Percentiles rank a stretch among this genome's conserved stretches.
phyloP scores from a whole-genome alignment of 1,140 invertebrate genomes.

The Pentalonia nigronervosa region DNA sequence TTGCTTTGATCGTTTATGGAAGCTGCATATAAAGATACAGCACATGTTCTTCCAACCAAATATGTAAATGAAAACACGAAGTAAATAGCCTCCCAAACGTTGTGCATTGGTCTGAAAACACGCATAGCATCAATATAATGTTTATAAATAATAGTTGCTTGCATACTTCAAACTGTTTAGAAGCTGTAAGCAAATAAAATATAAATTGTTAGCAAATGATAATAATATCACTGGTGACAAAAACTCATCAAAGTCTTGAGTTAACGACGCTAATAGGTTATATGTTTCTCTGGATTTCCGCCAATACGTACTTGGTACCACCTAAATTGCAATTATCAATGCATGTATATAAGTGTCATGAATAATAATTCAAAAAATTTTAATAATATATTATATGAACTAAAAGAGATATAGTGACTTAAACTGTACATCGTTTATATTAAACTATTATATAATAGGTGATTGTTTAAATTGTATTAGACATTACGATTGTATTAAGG shows the following conservation, averaged over 20 bases:
- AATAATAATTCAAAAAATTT: neutral
- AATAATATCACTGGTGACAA: conserved; percentile 72
- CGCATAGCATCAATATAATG: neutral
- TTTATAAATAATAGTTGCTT: conserved; percentile 20
- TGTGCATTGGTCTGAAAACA: conserved; percentile 66
- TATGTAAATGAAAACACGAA: conserved; percentile 75
- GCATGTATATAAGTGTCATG: conserved; percentile 48
- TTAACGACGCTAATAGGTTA: conserved; percentile 70
- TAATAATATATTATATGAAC: neutral
- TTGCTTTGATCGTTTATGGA: conserved; percentile 72
- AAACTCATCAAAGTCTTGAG: conserved; percentile 69
- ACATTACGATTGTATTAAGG: neutral
- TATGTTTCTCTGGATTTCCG: conserved; percentile 71
- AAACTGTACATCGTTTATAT: neutral
- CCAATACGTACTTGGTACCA: conserved; percentile 68
- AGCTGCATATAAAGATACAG: conserved; percentile 73
- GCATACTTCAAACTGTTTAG: conserved; percentile 74
- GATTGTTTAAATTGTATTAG: neutral
- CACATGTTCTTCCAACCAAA: conserved; percentile 69
- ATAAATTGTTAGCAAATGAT: conserved; percentile 75
- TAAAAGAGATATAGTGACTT: neutral
- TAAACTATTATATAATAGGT: neutral
- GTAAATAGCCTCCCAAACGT: conserved; percentile 68
- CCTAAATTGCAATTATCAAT: conserved; percentile 62
- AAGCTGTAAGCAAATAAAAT: conserved; percentile 76